Evolutionary conservation across 2,113 vertebrate species (phyloP), one percentile per base, ranked within the genome.

Genomic region (Oryzias woworae): DNA sequence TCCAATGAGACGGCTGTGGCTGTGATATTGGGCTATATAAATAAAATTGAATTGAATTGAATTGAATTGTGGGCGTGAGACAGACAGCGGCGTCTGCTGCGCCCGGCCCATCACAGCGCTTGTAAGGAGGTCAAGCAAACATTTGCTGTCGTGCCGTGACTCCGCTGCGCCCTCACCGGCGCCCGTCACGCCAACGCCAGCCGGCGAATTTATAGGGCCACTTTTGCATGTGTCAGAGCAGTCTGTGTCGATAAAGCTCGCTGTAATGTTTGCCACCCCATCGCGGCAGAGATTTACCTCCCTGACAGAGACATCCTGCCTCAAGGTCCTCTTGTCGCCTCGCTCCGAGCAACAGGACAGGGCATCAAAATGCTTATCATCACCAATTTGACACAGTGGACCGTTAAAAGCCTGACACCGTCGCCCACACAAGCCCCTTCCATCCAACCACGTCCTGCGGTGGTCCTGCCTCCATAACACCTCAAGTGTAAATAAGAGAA

Each of bases 401-500:
- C 91, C 87, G 88, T 85, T 80, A 75, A 36, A 78, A 80, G 77
- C 31, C 53, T 71, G 80, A 84, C 84, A 85, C 72, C 0, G 62
- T 59, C 8, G 71, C 65, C 75, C 68, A 69, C 68, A 53, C 56
- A 18, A 63, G 61, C 66, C 20, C 41, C 59, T 36, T 47, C 62
- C 31, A 73, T 58, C 77, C 54, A 52, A 47, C 69, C 78, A 66
- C 78, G 80, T 76, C 80, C 77, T 78, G 73, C 45, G 20, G 20
- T 20, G 20, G 20, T 20, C 20, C 20, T 20, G 20, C 20, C 63
- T 67, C 76, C 76, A 56, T 73, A 77, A 85, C 85, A 73, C 71
- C 84, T 79, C 53, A 92, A 92, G 92, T 91, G 94, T 95, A 97
- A 97, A 97, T 95, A 96, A 94, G 90, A 90, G 88, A 92, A 91